Percentiles rank a stretch among this genome's conserved stretches.
Evolutionary conservation across 2,797 vertebrate genomes (phyloP).

Genomic region (Notoglanidium macrostoma): DNA sequence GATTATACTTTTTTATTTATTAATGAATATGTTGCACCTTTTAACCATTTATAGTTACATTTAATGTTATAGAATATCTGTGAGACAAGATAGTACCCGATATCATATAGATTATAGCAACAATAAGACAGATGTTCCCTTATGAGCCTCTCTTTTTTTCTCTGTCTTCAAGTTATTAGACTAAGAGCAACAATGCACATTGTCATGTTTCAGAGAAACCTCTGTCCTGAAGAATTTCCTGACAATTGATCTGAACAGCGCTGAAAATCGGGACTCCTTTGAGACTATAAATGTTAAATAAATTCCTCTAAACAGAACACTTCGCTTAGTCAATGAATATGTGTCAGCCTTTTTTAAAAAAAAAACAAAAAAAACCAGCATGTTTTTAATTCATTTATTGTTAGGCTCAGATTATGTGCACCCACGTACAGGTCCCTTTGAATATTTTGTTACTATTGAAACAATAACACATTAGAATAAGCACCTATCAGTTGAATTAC

Average conservation of each 20-base stretch:
- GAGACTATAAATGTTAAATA: background rate
- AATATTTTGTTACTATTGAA: background rate
- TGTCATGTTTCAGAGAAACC: background rate
- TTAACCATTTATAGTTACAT: background rate
- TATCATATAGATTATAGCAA: background rate
- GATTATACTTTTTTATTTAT: too few species aligned
- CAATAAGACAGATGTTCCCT: background rate
- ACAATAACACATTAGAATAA: background rate
- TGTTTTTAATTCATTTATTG: background rate
- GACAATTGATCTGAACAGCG: too few species aligned
- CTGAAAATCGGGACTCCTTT: background rate
- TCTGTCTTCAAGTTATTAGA: background rate
- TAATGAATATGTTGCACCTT: background rate
- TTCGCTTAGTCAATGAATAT: background rate
- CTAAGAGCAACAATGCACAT: background rate
- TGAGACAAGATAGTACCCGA: background rate
- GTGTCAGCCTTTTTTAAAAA: background rate
- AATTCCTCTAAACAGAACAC: background rate
- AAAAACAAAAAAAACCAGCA: background rate
- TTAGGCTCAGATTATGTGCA: background rate
- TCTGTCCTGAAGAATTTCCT: background rate
- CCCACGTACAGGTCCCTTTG: background rate
- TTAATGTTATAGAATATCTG: background rate
- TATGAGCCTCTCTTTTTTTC: too few species aligned
- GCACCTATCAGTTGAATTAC: background rate